Base-by-base conservation (phyloP, 2,113 vertebrate species). In the Thalassoma bifasciatum region DNA sequence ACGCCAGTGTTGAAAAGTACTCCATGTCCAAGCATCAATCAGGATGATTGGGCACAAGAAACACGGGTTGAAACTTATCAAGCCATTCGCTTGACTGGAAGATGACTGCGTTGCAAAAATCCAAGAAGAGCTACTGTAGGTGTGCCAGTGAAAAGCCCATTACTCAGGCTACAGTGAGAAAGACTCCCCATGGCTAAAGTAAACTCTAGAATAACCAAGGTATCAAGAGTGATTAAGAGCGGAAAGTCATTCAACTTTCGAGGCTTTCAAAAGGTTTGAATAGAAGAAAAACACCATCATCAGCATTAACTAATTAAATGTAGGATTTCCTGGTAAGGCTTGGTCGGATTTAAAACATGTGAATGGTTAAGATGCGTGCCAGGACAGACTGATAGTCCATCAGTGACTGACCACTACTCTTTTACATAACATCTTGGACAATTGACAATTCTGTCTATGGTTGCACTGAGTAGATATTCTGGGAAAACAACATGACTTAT, bases 401-500 rank as follows among this genome's bases (percentile, higher is more conserved):
- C 30, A 38, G 7, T 46, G 5, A 65, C 8, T 26, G 3, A 62
- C 40, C n/a, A 24, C 56, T 19, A 40, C 22, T 49, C 1, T 0
- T 40, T 72, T 57, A 47, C 8, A 8, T 58, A 40, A 46, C 4
- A 40, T 23, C 38, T 34, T 81, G 19, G 54, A 63, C 61, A 65
- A 70, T 72, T 85, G 54, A 75, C 61, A 83, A 56, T 70, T 36
- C 57, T 21, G 16, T 34, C 17, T 72, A 26, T 53, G 52, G 36
- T 22, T 80, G 30, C 49, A 82, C 66, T 57, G 24, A 52, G 42
- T 51, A 49, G 17, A 24, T 70, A 66, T 79, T 84, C 78, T 80
- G 60, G 69, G 74, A 80, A 89, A 91, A 92, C 74, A 83, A 80
- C 84, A 70, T 82, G 66, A 26, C 76, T 62, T 79, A 72, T 67